Conservation (phyloP, 2,113 vertebrate species). For the Eudyptes chrysolophus region DNA sequence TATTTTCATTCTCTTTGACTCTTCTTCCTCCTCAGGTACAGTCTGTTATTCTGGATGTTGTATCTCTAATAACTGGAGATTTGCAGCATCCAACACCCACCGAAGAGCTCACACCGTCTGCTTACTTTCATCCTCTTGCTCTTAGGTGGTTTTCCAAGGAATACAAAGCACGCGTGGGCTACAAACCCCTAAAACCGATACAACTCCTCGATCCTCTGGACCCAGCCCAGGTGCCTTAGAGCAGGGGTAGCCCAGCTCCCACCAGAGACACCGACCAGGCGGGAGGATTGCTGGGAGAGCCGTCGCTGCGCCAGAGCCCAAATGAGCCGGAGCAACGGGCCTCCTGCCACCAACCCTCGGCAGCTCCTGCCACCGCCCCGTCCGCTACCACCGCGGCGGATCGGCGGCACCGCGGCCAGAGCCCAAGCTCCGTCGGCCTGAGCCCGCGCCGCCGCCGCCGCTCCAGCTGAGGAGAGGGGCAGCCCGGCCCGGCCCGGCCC, state of each 20-base stretch:
- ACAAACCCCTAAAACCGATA: not conserved
- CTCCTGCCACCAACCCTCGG: not conserved
- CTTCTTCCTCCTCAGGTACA: not conserved
- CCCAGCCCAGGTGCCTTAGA: accelerated
- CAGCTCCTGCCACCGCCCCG: not conserved
- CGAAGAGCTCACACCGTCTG: not conserved
- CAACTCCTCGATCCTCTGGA: accelerated
- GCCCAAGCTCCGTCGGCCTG: not conserved
- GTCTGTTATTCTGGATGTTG: not conserved
- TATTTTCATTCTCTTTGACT: not conserved
- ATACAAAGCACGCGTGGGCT: not conserved
- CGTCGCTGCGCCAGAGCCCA: not conserved
- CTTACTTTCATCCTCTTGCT: not conserved
- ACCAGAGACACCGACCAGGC: not conserved
- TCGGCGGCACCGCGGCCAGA: too few relatives aligned
- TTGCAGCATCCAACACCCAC: not conserved
- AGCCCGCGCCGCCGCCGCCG: too few relatives aligned
- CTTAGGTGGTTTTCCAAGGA: not conserved
- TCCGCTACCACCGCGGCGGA: too few relatives aligned
- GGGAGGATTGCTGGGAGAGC: too few relatives aligned
- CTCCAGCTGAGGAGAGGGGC: not conserved
- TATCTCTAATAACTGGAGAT: not conserved
- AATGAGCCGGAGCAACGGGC: not conserved
- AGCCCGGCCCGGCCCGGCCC: not conserved
- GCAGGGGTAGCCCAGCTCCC: not conserved